phyloP scores from a whole-genome alignment of 1,140 invertebrate species.

The Mya arenaria region DNA sequence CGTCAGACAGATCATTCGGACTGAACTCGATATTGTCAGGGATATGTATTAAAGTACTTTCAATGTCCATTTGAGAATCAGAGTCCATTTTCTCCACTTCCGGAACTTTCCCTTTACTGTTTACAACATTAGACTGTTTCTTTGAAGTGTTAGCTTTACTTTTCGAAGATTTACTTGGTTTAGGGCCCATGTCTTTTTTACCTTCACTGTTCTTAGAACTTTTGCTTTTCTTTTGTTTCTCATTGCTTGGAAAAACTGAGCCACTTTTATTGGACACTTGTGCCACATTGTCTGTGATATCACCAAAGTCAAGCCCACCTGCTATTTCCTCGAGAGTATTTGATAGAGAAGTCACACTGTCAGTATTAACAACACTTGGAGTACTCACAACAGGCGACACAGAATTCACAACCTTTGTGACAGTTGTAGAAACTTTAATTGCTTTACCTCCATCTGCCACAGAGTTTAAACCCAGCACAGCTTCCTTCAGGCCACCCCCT shows the following conservation, averaged over 20 bases:
- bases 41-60: constrained; percentile 58
- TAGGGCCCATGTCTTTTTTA: constrained; percentile 24
- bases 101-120: not conserved
- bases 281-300: constrained; percentile 2
- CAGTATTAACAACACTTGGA: not conserved
- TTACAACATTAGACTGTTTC: no score
- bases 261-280: not conserved
- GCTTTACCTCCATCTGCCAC: constrained; percentile 18
- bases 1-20: constrained; percentile 72
- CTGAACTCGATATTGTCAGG: constrained; percentile 75
- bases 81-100: constrained; percentile 37
- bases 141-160: not conserved
- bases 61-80: constrained; percentile 56
- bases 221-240: constrained; percentile 42
- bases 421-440: not conserved
- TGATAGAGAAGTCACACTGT: constrained; percentile 46
- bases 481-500: constrained; percentile 18
- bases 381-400: constrained; percentile 22
- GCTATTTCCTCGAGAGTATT: constrained; percentile 49
- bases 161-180: constrained; percentile 34
- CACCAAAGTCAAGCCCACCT: constrained; percentile 20
- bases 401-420: not conserved
- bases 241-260: no score
- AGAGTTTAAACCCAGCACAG: constrained; percentile 35
- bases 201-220: constrained; percentile 10